Evolutionary conservation across 2,797 vertebrate genomes (phyloP).

Genomic region (Odontamblyopus rebecca): DNA sequence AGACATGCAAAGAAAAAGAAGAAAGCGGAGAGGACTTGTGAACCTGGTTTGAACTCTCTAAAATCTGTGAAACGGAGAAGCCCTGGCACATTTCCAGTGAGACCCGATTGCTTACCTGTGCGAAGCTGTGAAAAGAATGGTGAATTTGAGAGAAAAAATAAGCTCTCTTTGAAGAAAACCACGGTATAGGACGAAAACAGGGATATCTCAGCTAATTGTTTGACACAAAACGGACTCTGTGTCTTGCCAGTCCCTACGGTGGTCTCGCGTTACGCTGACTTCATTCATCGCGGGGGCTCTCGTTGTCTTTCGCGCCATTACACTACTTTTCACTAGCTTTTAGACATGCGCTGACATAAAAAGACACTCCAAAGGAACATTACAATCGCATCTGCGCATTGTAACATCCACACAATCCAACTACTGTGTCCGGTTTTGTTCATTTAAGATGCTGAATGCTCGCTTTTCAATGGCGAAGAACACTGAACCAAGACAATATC

Average conservation of each 20-base stretch:
- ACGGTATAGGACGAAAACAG: slow-evolving; percentile 36
- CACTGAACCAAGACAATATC: not conserved
- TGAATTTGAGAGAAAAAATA: slow-evolving; percentile 35
- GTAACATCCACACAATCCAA: slow-evolving; percentile 47
- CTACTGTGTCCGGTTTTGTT: slow-evolving; percentile 21
- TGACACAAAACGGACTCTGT: slow-evolving; percentile 64
- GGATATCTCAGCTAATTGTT: slow-evolving; percentile 52
- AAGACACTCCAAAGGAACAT: slow-evolving; percentile 38
- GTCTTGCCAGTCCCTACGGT: slow-evolving; percentile 47
- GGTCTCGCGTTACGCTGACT: slow-evolving; percentile 54
- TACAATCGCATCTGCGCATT: slow-evolving; percentile 40
- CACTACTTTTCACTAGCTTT: slow-evolving; percentile 52
- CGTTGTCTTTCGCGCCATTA: slow-evolving; percentile 35
- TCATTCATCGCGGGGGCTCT: slow-evolving; percentile 47
- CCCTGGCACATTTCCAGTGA: slow-evolving; percentile 26
- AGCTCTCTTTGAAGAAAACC: slow-evolving; percentile 53
- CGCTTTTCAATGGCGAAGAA: slow-evolving; percentile 11
- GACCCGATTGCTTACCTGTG: slow-evolving; percentile 22
- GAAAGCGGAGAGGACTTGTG: slow-evolving; percentile 12
- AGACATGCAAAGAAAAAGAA: not conserved
- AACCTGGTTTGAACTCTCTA: slow-evolving; percentile 29
- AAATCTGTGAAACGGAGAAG: slow-evolving; percentile 32
- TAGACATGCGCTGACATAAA: slow-evolving; percentile 51
- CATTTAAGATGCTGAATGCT: slow-evolving; percentile 12
- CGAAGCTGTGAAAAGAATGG: slow-evolving; percentile 16